Conservation (phyloP, 1,140 invertebrate species). For the Nephotettix cincticeps region DNA sequence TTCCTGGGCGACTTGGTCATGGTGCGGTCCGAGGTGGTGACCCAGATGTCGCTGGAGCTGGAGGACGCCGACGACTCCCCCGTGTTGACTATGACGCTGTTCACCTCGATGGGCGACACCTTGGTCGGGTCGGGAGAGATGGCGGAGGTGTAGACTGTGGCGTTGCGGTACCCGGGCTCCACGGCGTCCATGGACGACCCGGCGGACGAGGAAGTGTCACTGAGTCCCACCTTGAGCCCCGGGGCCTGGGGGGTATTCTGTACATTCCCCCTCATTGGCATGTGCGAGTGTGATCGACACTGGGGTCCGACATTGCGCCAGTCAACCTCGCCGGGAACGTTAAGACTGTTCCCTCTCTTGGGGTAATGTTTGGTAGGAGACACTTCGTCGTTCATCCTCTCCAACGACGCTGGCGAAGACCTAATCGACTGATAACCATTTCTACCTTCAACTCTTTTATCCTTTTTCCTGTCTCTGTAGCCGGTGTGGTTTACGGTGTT, state of each 20-base stretch:
- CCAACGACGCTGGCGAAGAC: constrained; percentile 43
- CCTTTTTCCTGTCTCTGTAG: background rate
- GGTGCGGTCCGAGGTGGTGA: constrained; percentile 54
- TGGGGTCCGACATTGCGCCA: constrained; percentile 21
- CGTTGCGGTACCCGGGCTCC: constrained; percentile 22
- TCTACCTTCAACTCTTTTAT: background rate
- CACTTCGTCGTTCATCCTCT: constrained; percentile 39
- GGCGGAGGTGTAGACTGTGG: constrained; percentile 27
- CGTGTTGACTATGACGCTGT: constrained; percentile 43
- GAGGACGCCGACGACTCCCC: constrained; percentile 52
- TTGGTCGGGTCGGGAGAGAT: constrained; percentile 40
- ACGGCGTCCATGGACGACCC: constrained; percentile 17
- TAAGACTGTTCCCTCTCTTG: constrained; percentile 31
- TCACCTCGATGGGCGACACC: constrained; percentile 48
- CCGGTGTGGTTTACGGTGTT: constrained; percentile 35
- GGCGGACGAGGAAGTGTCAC: constrained; percentile 25
- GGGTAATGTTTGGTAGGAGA: constrained; percentile 29
- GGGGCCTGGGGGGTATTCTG: background rate
- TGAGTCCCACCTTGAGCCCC: constrained; percentile 17
- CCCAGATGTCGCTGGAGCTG: constrained; percentile 56
- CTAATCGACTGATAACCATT: constrained; percentile 26
- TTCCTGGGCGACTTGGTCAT: constrained; percentile 42
- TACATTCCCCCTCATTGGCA: constrained; percentile 14
- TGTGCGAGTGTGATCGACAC: constrained; percentile 19
- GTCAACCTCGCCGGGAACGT: constrained; percentile 30